Evolutionary conservation across 2,797 vertebrate genomes (phyloP).

Genomic region (Alexandromys oeconomus): DNA sequence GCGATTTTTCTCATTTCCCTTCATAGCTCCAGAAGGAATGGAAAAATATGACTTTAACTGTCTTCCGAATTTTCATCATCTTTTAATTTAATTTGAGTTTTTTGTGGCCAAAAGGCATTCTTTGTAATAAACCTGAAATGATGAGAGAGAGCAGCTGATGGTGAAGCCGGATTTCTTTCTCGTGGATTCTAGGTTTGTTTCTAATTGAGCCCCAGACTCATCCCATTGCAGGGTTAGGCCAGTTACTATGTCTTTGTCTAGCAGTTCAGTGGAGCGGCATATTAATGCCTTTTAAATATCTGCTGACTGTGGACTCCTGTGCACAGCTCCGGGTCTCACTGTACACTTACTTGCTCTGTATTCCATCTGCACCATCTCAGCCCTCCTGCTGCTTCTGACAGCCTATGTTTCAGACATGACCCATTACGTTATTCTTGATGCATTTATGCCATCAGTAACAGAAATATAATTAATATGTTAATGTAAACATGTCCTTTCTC

Average conservation of each 20-base stretch:
- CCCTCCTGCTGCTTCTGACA: conserved; percentile 17
- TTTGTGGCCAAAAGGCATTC: conserved; percentile 67
- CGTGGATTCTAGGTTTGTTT: conserved; percentile 68
- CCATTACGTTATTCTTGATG: background rate
- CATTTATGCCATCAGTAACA: conserved; percentile 45
- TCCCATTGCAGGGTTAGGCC: conserved; percentile 38
- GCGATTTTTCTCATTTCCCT: conserved; percentile 70
- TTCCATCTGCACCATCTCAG: background rate
- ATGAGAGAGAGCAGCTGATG: conserved; percentile 41
- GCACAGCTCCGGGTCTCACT: background rate
- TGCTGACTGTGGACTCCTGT: conserved; percentile 18
- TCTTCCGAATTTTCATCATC: conserved; percentile 70
- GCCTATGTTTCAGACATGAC: background rate
- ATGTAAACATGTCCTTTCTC: conserved; percentile 58
- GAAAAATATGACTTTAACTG: conserved; percentile 74
- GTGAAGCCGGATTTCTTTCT: conserved; percentile 37
- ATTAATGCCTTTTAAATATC: conserved; percentile 28
- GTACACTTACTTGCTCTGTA: background rate
- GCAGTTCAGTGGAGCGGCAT: background rate
- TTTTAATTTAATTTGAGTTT: conserved; percentile 76
- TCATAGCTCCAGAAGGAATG: conserved; percentile 58
- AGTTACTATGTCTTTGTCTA: conserved; percentile 46
- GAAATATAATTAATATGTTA: conserved; percentile 63
- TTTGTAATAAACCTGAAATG: conserved; percentile 69
- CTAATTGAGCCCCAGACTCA: conserved; percentile 44